Conservation (phyloP, 2,888 invertebrate genomes). For the Fragum sueziense region DNA sequence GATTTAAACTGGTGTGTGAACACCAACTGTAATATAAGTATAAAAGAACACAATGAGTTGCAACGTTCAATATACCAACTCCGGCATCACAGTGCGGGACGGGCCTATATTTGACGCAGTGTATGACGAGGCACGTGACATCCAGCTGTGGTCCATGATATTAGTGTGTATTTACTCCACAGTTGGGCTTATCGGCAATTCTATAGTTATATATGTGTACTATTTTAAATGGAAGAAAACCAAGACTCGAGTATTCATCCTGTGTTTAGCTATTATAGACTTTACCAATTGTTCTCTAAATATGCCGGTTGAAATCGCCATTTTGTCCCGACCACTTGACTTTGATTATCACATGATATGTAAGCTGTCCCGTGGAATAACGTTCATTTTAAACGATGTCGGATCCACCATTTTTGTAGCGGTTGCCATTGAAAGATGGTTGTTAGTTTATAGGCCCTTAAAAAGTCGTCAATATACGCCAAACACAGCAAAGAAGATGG, state of each 20-base stretch:
- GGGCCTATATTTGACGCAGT: constrained; percentile 29
- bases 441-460: constrained; percentile 50
- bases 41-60: too few species aligned
- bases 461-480: constrained; percentile 47
- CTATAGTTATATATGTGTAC: constrained; percentile 52
- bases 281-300: constrained; percentile 53
- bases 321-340: constrained; percentile 35
- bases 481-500: constrained; percentile 44
- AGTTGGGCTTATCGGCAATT: constrained; percentile 44
- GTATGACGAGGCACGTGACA: constrained; percentile 13
- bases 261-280: constrained; percentile 47
- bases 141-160: constrained; percentile 45
- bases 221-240: constrained; percentile 53
- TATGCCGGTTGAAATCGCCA: constrained; percentile 53
- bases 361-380: constrained; percentile 51
- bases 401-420: constrained; percentile 52
- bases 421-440: constrained; percentile 56
- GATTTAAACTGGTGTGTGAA: too few species aligned
- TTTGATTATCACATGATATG: constrained; percentile 52
- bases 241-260: constrained; percentile 53
- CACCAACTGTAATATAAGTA: too few species aligned
- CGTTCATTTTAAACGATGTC: constrained; percentile 56
- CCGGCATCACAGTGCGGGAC: not conserved
- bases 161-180: constrained; percentile 25
- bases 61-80: not conserved